These are phyloP conservation scores for Pungitius pungitius DNA, from an alignment of 2,113 vertebrate genomes.

Conservation along the genomic window DNA sequence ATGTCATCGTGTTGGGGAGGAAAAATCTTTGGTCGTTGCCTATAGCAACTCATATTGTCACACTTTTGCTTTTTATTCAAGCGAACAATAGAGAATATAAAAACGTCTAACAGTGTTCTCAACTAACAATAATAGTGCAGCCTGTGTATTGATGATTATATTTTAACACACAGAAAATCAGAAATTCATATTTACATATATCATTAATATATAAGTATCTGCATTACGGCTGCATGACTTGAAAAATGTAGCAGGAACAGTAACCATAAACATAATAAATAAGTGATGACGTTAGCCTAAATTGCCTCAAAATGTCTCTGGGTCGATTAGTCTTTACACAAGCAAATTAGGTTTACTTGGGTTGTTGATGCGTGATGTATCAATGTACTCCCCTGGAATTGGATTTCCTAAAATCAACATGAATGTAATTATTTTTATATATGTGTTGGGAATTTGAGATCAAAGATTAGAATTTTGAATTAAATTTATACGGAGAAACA, in stretches of 20 bases:
- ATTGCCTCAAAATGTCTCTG: neutral
- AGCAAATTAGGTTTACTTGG: neutral
- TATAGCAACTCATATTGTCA: neutral
- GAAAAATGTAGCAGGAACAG: conserved; percentile 32
- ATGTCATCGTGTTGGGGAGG: neutral
- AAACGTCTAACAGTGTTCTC: neutral
- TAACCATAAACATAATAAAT: neutral
- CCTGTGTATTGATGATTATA: conserved; percentile 1
- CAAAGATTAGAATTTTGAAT: neutral
- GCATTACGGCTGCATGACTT: conserved; percentile 34
- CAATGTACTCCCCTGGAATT: neutral
- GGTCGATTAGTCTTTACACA: neutral
- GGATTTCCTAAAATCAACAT: neutral
- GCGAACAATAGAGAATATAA: neutral
- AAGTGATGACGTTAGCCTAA: neutral
- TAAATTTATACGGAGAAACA: neutral
- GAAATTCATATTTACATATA: conserved; percentile 31
- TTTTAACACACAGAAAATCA: conserved; percentile 15
- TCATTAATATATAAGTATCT: conserved; percentile 55
- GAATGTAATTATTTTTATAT: neutral
- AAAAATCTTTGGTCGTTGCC: neutral
- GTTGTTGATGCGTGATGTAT: neutral
- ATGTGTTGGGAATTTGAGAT: neutral
- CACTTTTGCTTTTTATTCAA: neutral
- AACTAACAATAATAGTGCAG: neutral